phyloP scores from a whole-genome alignment of 2,113 vertebrate genomes.

The Tor tambroides region DNA sequence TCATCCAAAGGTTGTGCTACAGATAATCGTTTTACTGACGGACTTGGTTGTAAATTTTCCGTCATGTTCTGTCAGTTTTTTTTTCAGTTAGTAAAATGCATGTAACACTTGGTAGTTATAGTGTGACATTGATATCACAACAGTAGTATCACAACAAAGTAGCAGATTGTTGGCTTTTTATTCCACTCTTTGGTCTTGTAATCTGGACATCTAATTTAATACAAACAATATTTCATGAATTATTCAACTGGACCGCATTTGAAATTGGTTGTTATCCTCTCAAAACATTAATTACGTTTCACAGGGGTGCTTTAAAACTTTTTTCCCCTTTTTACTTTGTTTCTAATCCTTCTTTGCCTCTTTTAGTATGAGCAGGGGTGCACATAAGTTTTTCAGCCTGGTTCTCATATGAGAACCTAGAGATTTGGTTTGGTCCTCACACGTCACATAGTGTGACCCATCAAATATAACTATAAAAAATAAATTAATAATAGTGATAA shows the following conservation, averaged over 20 bases:
- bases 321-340: background rate
- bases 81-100: background rate
- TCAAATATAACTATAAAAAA: no score
- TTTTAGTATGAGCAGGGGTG: no score
- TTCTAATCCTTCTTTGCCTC: background rate
- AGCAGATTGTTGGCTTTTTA: background rate
- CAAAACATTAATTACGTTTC: background rate
- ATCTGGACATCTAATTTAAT: background rate
- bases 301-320: background rate
- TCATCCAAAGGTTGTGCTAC: constrained; percentile 7
- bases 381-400: no score
- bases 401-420: no score
- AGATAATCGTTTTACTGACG: background rate
- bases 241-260: background rate
- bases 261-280: background rate
- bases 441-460: no score
- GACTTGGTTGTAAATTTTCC: background rate
- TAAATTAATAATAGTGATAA: no score
- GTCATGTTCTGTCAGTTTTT: background rate
- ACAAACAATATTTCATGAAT: background rate
- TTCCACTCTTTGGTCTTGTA: background rate
- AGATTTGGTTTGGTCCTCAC: no score
- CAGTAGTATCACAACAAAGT: background rate
- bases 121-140: background rate
- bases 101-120: background rate